Evolutionary conservation across 1,140 invertebrate genomes (phyloP).

Genomic region (Caligus rogercresseyi): DNA sequence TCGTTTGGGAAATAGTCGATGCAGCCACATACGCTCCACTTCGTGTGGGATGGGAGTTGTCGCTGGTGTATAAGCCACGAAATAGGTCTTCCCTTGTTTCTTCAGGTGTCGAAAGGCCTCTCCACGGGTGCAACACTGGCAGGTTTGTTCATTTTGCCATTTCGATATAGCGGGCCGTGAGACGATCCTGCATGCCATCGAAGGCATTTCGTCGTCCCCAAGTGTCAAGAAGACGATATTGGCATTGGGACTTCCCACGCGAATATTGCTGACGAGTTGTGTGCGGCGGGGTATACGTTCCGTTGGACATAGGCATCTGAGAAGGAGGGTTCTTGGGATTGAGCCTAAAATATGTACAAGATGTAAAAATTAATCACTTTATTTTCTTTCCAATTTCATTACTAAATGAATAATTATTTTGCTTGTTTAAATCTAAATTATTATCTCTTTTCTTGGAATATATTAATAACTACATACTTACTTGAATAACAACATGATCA

Average conservation of each 20-base stretch:
- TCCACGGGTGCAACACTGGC: neutral
- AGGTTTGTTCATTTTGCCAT: neutral
- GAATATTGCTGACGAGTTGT: neutral
- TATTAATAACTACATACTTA: too few relatives aligned
- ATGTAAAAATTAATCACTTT: too few relatives aligned
- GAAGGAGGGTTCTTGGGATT: neutral
- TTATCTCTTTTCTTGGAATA: too few relatives aligned
- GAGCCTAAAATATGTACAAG: too few relatives aligned
- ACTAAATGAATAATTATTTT: too few relatives aligned
- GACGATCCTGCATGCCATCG: neutral
- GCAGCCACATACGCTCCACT: neutral
- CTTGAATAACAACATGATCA: neutral
- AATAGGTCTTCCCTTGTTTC: neutral
- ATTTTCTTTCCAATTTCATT: too few relatives aligned
- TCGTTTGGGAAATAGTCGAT: neutral
- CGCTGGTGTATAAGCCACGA: neutral
- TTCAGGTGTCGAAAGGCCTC: neutral
- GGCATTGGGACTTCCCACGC: neutral
- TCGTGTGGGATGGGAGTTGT: neutral
- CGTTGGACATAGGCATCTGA: neutral
- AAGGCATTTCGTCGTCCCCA: neutral
- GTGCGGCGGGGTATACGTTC: neutral
- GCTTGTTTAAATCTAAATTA: neutral
- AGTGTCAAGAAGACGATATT: neutral
- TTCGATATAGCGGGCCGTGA: neutral